Evolutionary conservation across 2,113 vertebrate genomes (phyloP), one percentile per base, ranked within the genome.

Genomic region (Mohoua ochrocephala): DNA sequence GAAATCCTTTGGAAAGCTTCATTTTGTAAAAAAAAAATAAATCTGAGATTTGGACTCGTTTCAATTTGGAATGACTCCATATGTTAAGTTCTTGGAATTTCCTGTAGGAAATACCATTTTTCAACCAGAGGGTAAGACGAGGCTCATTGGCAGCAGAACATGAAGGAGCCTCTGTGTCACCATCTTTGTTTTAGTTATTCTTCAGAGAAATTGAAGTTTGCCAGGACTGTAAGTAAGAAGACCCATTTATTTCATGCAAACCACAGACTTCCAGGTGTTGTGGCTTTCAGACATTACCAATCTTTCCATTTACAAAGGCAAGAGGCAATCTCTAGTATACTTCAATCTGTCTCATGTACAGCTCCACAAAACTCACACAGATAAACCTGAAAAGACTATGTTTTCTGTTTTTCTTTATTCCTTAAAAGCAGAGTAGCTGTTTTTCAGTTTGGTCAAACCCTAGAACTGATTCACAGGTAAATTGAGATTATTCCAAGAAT

Each of bases 41-140:
- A 2, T 59, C 56, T 71, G 60, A 87, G 54, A 91, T 84, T 70
- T 95, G 92, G 93, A 67, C n/a, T 84, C 92, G 35, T 57, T 96
- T 95, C 76, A 91, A 52, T 84, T 90, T 97, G 90, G 83, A 96
- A 30, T 64, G 15, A 61, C 50, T 87, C 81, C 69, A 82, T 64
- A 84, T 53, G 54, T 79, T 73, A 87, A 67, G 21, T 91, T 95
- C 49, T 75, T 95, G 94, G 95, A 97, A 95, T 96, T 96, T 96
- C 93, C 86, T 96, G 77, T 89, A 94, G 95, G 87, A 94, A 97
- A 94, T 91, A 56, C 57, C 59, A 73, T 89, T 96, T 94, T 96
- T 95, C 94, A 94, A 96, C 52, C 61, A 64, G 78, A 93, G 65
- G 49, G 77, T 95, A 81, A 94, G 81, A 89, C 0, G 0, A 91